Conservation (phyloP, 2,113 vertebrate genomes). For the Antechinus stuartii region DNA sequence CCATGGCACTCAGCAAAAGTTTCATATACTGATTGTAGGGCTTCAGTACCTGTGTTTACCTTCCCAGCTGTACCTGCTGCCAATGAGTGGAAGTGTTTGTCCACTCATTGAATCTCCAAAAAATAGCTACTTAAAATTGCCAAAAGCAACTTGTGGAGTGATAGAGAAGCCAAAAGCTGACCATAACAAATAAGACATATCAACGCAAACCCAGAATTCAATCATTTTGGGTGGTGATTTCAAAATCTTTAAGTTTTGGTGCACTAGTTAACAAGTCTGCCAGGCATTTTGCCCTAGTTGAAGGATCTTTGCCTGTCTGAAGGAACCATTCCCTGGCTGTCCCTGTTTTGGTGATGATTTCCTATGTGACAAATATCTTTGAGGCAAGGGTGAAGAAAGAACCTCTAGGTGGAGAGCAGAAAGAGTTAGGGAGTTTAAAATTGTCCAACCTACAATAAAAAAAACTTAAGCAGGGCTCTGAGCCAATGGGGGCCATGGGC, state of each 20-base stretch:
- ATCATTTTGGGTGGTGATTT: not conserved
- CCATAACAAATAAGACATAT: conserved; percentile 97
- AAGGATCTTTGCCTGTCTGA: conserved; percentile 87
- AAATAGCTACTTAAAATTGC: conserved; percentile 94
- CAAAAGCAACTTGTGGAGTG: conserved; percentile 94
- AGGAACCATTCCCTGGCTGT: conserved; percentile 97
- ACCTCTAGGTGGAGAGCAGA: conserved; percentile 91
- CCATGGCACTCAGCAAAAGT: conserved; percentile 98
- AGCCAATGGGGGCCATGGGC: too few relatives aligned
- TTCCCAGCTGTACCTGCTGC: conserved; percentile 95
- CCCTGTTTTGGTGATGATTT: conserved; percentile 98
- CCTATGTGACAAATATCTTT: conserved; percentile 98
- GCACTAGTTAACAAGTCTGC: conserved; percentile 96
- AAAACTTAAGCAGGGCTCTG: too few relatives aligned
- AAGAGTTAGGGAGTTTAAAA: conserved; percentile 68
- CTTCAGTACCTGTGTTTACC: conserved; percentile 94
- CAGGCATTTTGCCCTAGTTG: conserved; percentile 97
- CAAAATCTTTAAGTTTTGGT: not conserved
- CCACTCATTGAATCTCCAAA: conserved; percentile 96
- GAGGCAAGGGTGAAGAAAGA: conserved; percentile 96
- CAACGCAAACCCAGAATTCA: conserved; percentile 88
- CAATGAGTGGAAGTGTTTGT: conserved; percentile 94
- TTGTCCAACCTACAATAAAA: too few relatives aligned
- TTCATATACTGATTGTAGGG: conserved; percentile 99
- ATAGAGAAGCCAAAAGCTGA: conserved; percentile 98